These are phyloP conservation scores for Atta texana DNA, from an alignment of 1,140 invertebrate genomes.

Conservation along the genomic window DNA sequence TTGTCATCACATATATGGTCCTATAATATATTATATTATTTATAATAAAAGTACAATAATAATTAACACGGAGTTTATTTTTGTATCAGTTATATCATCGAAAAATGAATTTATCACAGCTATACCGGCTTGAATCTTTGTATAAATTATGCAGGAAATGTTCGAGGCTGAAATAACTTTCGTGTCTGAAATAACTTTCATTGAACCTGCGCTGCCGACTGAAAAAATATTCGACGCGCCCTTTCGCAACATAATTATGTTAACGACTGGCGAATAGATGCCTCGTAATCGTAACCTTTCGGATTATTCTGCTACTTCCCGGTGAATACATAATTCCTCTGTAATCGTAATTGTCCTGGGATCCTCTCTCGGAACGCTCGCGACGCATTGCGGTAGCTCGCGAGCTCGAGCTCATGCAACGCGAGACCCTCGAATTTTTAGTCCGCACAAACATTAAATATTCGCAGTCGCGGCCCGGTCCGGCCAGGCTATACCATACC, in stretches of 20 bases:
- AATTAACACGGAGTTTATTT: background rate
- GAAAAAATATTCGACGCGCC: constrained; percentile 34
- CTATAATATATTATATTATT: too few relatives aligned
- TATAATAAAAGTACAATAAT: constrained; percentile 4
- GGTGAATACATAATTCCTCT: constrained; percentile 33
- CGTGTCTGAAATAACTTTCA: constrained; percentile 29
- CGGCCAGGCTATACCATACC: background rate
- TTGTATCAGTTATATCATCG: background rate
- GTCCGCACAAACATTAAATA: constrained; percentile 61
- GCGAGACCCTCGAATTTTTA: constrained; percentile 54
- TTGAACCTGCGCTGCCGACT: background rate
- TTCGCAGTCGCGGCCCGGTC: constrained; percentile 59
- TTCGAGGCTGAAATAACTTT: constrained; percentile 50
- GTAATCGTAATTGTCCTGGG: constrained; percentile 25
- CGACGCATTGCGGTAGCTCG: constrained; percentile 28
- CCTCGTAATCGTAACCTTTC: constrained; percentile 24
- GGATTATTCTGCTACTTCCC: background rate
- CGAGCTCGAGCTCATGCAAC: constrained; percentile 23
- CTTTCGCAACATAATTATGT: constrained; percentile 23
- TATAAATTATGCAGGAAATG: constrained; percentile 42
- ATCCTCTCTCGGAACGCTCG: background rate
- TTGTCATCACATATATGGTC: too few relatives aligned
- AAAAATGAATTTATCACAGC: constrained; percentile 11
- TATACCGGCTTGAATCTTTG: background rate
- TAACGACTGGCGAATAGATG: constrained; percentile 2